A percentile compares a stretch with the other conserved stretches of the same genome.
phyloP scores from a whole-genome alignment of 64 coral and sea anemone genomes.

The Anthopleura sola region DNA sequence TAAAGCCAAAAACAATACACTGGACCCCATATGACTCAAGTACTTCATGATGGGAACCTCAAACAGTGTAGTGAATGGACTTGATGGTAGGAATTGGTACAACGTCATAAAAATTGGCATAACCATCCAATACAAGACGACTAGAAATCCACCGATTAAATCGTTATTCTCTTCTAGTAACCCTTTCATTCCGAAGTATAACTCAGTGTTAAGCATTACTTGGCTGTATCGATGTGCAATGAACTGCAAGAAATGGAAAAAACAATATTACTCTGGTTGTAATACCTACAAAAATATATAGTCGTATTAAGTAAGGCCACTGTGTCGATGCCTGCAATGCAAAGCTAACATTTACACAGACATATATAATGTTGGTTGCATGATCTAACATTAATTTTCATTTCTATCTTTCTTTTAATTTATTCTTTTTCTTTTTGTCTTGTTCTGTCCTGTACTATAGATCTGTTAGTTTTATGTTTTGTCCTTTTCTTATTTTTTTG shows the following conservation, averaged over 20 bases:
- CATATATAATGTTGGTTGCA: too few relatives aligned
- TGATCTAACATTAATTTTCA: too few relatives aligned
- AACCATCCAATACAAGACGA: slow-evolving; percentile 36
- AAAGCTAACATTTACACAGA: too few relatives aligned
- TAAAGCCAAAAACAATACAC: slow-evolving; percentile 52
- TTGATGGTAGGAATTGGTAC: slow-evolving; percentile 51
- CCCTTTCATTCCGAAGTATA: slow-evolving; percentile 34
- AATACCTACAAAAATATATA: too few relatives aligned
- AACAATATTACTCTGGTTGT: too few relatives aligned
- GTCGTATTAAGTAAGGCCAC: too few relatives aligned
- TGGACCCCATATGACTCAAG: slow-evolving; percentile 49
- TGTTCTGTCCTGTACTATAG: too few relatives aligned
- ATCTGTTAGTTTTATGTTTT: too few relatives aligned
- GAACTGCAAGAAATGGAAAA: slow-evolving; percentile 42
- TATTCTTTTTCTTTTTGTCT: too few relatives aligned
- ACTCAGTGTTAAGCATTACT: slow-evolving; percentile 62
- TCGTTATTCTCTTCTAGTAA: slow-evolving; percentile 46
- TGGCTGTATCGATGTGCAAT: slow-evolving; percentile 85
- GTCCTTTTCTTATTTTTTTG: too few relatives aligned
- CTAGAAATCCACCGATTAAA: slow-evolving; percentile 7
- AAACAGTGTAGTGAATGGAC: slow-evolving; percentile 36
- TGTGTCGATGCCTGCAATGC: too few relatives aligned
- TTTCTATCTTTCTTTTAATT: too few relatives aligned
- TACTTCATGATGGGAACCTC: slow-evolving; percentile 57
- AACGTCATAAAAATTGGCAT: slow-evolving; percentile 55